Base-by-base conservation (phyloP, 1,140 invertebrate species). In the Zaprionus taronus region DNA sequence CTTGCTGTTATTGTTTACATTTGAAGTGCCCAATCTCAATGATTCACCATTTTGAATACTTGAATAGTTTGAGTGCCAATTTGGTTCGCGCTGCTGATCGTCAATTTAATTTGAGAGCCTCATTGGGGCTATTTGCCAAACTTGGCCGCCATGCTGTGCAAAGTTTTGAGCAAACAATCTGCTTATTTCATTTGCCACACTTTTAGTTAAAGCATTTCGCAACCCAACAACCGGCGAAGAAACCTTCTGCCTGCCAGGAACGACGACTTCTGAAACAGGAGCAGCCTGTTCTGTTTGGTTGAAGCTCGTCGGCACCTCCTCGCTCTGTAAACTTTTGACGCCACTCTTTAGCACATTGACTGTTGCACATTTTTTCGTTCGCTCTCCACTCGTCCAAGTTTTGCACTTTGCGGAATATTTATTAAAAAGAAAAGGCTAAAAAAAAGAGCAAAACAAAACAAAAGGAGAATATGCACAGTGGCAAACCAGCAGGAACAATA, bases 261-360 rank as follows among this genome's bases (percentile, higher is more conserved):
- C 26, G 38, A 58, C 47, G 47, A 47, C 26, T 14, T 6, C 22
- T n/a, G n/a, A 15, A 63, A 24, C 56, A 55, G 9, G 38, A 47
- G 11, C 24, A 20, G 38, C 15, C 51, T 11, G 5, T 41, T 47
- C 38, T n/a, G 28, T 9, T 44, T 22, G 17, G 15, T 17, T 51
- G 4, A 24, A n/a, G 28, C 62, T 51, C 76, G 26, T 55, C 28
- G 36, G 56, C 58, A 69, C 51, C 44, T 36, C 55, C 67, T 86
- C 80, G 77, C 17, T 44, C 41, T 80, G 75, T 61, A 67, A 80
- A 89, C 84, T 89, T 84, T 69, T 64, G 61, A 83, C 60, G 77
- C 77, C 80, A 87, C 83, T 86, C 80, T 89, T 75, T 73, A 80
- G 83, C 80, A 49, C 83, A 79, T 84, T 83, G 72, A 72, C 84